Percentiles rank a stretch among this genome's conserved stretches.
Evolutionary conservation across 2,797 vertebrate species (phyloP).

Genomic region (Hyperoplus lanceolatus): DNA sequence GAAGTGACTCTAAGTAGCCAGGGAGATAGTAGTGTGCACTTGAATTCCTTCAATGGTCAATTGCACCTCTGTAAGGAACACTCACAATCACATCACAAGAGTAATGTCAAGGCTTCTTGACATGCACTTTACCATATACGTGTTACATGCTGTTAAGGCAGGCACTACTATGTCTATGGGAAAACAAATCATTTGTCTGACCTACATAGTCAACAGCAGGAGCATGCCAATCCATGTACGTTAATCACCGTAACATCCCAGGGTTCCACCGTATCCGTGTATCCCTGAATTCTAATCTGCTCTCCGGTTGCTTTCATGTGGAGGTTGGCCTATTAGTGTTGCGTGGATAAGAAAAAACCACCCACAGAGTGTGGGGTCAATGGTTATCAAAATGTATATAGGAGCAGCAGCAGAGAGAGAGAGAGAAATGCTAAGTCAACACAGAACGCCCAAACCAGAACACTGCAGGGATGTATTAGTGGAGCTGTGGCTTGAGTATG

Average conservation of each 20-base stretch:
- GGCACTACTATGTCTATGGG: constrained; percentile 27
- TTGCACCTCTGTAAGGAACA: constrained; percentile 16
- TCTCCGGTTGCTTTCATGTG: constrained; percentile 38
- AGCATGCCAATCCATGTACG: constrained; percentile 36
- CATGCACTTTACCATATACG: constrained; percentile 50
- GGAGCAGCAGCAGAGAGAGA: neutral
- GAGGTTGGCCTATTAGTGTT: constrained; percentile 38
- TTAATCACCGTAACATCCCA: constrained; percentile 67
- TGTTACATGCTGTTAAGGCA: constrained; percentile 39
- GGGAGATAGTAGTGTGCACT: neutral
- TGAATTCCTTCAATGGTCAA: constrained; percentile 16
- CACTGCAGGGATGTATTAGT: constrained; percentile 6
- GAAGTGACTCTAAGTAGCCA: constrained; percentile 24
- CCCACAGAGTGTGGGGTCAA: constrained; percentile 25
- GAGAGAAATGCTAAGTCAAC: neutral
- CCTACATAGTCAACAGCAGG: constrained; percentile 67
- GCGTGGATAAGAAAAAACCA: constrained; percentile 39
- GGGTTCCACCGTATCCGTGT: constrained; percentile 45
- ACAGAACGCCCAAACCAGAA: neutral
- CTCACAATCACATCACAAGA: constrained; percentile 19
- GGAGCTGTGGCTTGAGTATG: neutral
- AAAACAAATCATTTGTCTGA: constrained; percentile 67
- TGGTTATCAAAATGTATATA: constrained; percentile 37
- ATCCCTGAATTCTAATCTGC: constrained; percentile 54
- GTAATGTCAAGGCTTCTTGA: constrained; percentile 41